phyloP scores from a whole-genome alignment of 2,888 invertebrate genomes.

The Herminia tarsipennalis region DNA sequence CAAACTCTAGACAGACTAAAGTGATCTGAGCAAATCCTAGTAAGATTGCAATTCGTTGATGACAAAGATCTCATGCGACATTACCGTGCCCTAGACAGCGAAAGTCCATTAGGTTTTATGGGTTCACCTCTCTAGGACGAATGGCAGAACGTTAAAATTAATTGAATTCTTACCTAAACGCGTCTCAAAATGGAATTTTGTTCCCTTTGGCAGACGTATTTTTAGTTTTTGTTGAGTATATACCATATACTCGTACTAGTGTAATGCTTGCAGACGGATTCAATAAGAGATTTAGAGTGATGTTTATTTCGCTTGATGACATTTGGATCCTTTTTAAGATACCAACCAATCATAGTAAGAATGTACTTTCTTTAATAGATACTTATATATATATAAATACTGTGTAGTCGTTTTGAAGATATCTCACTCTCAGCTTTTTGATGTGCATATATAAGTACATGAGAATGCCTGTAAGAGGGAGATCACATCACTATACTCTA shows the following conservation, averaged over 20 bases:
- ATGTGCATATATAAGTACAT: too few relatives aligned
- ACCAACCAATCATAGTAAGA: too few relatives aligned
- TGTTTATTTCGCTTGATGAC: background rate
- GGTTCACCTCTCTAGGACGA: constrained; percentile 71
- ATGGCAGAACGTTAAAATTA: constrained; percentile 77
- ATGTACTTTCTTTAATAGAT: too few relatives aligned
- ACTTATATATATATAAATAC: too few relatives aligned
- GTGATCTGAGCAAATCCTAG: constrained; percentile 52
- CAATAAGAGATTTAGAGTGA: constrained; percentile 2
- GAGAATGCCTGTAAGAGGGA: too few relatives aligned
- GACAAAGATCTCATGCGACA: constrained; percentile 65
- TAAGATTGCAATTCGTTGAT: constrained; percentile 67
- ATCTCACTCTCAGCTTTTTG: too few relatives aligned
- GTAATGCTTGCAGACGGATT: constrained; percentile 14
- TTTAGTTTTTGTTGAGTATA: constrained; percentile 17
- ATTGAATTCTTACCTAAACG: constrained; percentile 76
- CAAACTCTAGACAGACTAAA: constrained; percentile 11
- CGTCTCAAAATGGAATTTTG: constrained; percentile 54
- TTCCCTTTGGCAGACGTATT: constrained; percentile 26
- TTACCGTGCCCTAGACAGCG: constrained; percentile 75
- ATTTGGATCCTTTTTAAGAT: background rate
- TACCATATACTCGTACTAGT: too few relatives aligned
- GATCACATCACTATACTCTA: too few relatives aligned
- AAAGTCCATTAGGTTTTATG: constrained; percentile 84
- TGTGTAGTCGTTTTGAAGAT: too few relatives aligned